phyloP scores from a whole-genome alignment of 2,797 vertebrate genomes.

The Selene dorsalis region DNA sequence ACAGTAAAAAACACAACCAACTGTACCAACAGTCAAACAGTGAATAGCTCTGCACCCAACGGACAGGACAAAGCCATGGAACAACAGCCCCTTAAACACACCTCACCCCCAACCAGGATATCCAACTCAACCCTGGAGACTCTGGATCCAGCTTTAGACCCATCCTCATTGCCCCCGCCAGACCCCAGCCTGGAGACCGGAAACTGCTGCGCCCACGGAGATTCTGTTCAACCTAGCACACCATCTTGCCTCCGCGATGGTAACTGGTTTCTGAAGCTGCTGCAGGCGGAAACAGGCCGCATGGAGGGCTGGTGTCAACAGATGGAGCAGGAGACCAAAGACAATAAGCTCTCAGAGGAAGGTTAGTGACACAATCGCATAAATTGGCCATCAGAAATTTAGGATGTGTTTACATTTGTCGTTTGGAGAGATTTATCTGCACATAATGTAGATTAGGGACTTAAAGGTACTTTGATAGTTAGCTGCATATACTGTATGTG shows the following conservation, averaged over 20 bases:
- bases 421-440: background rate
- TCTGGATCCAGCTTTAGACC: conserved; percentile 94
- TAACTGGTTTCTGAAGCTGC: conserved; percentile 97
- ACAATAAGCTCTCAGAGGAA: conserved; percentile 97
- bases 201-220: conserved; percentile 86
- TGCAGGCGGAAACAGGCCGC: conserved; percentile 95
- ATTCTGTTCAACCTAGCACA: conserved; percentile 76
- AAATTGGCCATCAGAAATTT: background rate
- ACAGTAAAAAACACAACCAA: conserved; percentile 83
- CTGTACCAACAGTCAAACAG: conserved; percentile 81
- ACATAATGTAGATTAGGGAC: background rate
- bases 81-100: conserved; percentile 80
- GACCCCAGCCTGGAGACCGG: conserved; percentile 94
- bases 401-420: background rate
- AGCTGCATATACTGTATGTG: background rate
- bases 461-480: background rate
- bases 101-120: conserved; percentile 83
- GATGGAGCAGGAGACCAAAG: conserved; percentile 99
- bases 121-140: conserved; percentile 89
- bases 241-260: conserved; percentile 91
- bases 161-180: conserved; percentile 95
- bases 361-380: conserved; percentile 82
- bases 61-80: conserved; percentile 80
- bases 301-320: conserved; percentile 99
- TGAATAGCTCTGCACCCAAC: conserved; percentile 75